Conservation (phyloP, 1,140 invertebrate species). For the Apis laboriosa region DNA sequence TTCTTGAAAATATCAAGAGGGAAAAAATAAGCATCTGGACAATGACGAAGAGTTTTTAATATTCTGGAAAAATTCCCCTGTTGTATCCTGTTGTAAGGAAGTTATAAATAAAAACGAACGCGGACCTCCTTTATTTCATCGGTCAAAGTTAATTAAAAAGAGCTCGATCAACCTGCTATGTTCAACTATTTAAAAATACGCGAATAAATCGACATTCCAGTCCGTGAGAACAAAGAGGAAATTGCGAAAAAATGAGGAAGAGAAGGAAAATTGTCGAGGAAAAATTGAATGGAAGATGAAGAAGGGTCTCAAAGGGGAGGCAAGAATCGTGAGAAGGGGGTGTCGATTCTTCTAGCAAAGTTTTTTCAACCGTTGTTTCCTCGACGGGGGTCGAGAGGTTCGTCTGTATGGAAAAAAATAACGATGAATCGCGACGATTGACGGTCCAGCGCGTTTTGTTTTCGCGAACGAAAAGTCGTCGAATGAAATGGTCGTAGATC, state of each 20-base stretch:
- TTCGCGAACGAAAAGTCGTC: conserved; percentile 5
- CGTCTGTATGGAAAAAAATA: conserved; percentile 16
- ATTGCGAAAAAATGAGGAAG: too few relatives aligned
- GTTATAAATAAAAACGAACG: neutral
- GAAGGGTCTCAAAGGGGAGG: neutral
- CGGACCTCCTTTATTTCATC: neutral
- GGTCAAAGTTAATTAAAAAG: neutral
- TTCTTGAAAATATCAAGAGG: neutral
- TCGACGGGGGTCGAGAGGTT: neutral
- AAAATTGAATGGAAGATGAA: neutral
- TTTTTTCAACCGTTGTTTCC: conserved; percentile 35
- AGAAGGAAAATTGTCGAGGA: neutral
- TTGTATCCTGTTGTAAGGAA: neutral
- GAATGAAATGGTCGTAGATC: neutral
- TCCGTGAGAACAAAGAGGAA: too few relatives aligned
- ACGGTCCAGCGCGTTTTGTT: conserved; percentile 20
- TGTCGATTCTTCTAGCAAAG: conserved; percentile 32
- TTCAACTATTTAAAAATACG: neutral
- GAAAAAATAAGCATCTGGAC: neutral
- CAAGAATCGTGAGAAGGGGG: neutral
- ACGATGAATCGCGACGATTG: conserved; percentile 1
- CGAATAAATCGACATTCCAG: neutral
- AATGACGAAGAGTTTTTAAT: neutral
- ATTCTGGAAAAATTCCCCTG: neutral
- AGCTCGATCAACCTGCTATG: neutral